Conservation (phyloP, 1,140 invertebrate species). For the Lepidostoma basale region DNA sequence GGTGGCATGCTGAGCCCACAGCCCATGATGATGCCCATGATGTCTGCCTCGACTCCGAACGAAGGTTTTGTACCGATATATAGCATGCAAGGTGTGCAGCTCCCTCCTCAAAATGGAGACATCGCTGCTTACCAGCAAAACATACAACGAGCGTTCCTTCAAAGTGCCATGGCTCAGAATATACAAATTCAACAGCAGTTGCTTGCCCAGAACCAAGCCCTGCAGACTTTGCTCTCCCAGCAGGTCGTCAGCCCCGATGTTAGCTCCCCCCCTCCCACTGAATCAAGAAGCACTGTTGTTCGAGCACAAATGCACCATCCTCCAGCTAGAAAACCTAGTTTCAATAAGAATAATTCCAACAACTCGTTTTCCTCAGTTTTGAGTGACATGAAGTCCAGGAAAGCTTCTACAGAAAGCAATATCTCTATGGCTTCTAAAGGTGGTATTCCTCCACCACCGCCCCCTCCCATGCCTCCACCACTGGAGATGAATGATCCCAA, state of each 20-base stretch:
- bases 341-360: conserved; percentile 50
- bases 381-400: conserved; percentile 58
- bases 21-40: conserved; percentile 68
- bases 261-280: conserved; percentile 54
- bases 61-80: conserved; percentile 67
- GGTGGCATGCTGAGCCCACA: conserved; percentile 66
- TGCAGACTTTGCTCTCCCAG: conserved; percentile 85
- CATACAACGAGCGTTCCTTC: conserved; percentile 86
- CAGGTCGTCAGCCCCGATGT: conserved; percentile 59
- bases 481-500: conserved; percentile 78
- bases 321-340: conserved; percentile 55
- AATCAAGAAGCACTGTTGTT: conserved; percentile 55
- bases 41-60: conserved; percentile 49
- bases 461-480: conserved; percentile 84
- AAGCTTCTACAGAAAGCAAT: conserved; percentile 68
- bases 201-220: conserved; percentile 89
- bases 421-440: conserved; percentile 54
- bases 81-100: conserved; percentile 67
- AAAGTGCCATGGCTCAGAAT: conserved; percentile 94
- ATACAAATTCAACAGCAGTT: conserved; percentile 94
- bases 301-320: conserved; percentile 63
- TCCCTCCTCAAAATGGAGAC: conserved; percentile 62
- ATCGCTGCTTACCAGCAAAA: conserved; percentile 79
- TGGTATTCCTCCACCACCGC: conserved; percentile 75
- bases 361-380: conserved; percentile 46